Conservation (phyloP, 2,888 invertebrate genomes). For the Cheiracanthium punctorium region DNA sequence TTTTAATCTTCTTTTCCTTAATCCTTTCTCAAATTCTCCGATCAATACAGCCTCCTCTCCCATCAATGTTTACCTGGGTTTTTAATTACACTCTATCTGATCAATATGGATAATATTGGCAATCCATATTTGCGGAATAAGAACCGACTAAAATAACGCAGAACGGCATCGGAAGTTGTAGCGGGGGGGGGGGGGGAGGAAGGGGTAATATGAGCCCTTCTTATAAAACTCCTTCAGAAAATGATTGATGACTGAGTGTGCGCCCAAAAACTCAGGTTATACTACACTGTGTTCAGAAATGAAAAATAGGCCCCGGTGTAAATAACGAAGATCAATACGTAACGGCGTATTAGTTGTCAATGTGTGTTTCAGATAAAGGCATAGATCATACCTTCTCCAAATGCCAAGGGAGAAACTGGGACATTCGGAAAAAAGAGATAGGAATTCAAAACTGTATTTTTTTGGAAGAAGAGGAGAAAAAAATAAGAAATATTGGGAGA, state of each 20-base stretch:
- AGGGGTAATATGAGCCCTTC: neutral
- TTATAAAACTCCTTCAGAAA: neutral
- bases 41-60: no score
- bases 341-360: constrained; percentile 7
- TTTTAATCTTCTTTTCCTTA: no score
- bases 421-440: neutral
- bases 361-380: neutral
- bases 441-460: neutral
- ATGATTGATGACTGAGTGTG: neutral
- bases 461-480: neutral
- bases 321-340: constrained; percentile 10
- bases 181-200: no score
- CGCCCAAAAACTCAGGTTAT: neutral
- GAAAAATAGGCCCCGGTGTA: neutral
- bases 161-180: no score
- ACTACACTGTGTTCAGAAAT: neutral
- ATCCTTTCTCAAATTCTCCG: no score
- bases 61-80: no score
- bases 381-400: neutral
- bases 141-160: neutral
- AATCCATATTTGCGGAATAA: neutral
- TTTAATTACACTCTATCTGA: no score
- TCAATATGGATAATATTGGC: neutral
- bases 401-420: neutral
- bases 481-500: no score